phyloP scores from a whole-genome alignment of 2,797 vertebrate genomes.

The Characodon lateralis region DNA sequence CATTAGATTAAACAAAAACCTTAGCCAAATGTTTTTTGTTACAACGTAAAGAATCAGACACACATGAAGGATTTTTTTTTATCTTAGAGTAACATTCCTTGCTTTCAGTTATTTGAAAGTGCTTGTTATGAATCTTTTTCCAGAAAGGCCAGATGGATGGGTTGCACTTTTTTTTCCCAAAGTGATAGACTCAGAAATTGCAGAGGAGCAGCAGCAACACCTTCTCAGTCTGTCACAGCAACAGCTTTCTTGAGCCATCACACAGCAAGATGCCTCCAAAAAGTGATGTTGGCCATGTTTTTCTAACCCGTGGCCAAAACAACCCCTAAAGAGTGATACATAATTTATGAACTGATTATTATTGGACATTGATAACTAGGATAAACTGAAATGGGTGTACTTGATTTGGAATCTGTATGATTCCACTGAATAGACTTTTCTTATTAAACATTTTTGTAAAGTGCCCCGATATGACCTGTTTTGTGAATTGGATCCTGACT shows the following conservation, averaged over 20 bases:
- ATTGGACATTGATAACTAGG: background rate
- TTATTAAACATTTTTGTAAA: no score
- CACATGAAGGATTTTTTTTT: background rate
- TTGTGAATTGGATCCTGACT: no score
- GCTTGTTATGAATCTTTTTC: slow-evolving; percentile 35
- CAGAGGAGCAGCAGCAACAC: slow-evolving; percentile 68
- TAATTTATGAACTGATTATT: background rate
- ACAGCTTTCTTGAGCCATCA: slow-evolving; percentile 49
- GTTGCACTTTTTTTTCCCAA: slow-evolving; percentile 35
- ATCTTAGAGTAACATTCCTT: background rate
- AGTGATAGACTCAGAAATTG: slow-evolving; percentile 71
- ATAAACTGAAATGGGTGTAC: no score
- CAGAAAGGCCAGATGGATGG: slow-evolving; percentile 58
- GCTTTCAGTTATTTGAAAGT: slow-evolving; percentile 6
- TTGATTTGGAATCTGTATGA: no score
- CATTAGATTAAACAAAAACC: slow-evolving; percentile 12
- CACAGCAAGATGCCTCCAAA: slow-evolving; percentile 47
- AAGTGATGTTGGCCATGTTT: slow-evolving; percentile 27
- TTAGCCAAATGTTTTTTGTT: slow-evolving; percentile 8
- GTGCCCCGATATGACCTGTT: no score
- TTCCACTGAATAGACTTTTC: no score
- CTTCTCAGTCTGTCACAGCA: slow-evolving; percentile 66
- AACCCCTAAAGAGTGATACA: slow-evolving; percentile 11
- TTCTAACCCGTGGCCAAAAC: slow-evolving; percentile 46
- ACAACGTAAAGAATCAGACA: background rate